Conservation (phyloP, 2,113 vertebrate genomes). For the Boulengeromyrus knoepffleri region DNA sequence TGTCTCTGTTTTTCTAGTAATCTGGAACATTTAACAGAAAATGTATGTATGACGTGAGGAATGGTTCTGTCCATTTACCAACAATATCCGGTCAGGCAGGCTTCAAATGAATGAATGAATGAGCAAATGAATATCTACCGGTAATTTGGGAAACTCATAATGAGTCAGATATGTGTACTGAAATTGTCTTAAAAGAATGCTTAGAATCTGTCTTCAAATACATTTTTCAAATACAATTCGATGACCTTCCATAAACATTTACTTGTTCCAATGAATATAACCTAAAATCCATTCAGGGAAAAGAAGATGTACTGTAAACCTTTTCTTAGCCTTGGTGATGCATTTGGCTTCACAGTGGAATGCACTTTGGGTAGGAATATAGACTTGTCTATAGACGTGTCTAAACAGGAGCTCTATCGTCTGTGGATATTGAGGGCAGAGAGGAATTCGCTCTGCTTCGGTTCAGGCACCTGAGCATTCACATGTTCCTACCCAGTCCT, state of each 20-base stretch:
- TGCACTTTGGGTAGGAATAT: constrained; percentile 37
- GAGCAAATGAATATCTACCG: background rate
- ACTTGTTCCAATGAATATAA: background rate
- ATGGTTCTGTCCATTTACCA: background rate
- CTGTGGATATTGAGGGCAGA: constrained; percentile 20
- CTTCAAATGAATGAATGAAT: background rate
- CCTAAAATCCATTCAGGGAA: background rate
- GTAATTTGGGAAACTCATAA: background rate
- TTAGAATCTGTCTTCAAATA: background rate
- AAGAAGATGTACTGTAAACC: background rate
- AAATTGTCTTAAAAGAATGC: background rate
- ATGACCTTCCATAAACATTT: background rate
- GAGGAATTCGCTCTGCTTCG: background rate
- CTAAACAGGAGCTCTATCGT: constrained; percentile 43
- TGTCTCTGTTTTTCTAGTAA: background rate
- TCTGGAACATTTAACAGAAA: background rate
- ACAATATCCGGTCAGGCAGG: background rate
- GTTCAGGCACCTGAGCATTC: constrained; percentile 15
- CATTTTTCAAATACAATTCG: background rate
- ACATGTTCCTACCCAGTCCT: background rate
- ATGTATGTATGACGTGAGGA: background rate
- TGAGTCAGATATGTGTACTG: background rate
- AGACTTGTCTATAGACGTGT: constrained; percentile 44
- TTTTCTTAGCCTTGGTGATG: background rate
- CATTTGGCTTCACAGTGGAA: constrained; percentile 42